Conservation (phyloP, 1,140 invertebrate species). For the Lethocerus indicus region DNA sequence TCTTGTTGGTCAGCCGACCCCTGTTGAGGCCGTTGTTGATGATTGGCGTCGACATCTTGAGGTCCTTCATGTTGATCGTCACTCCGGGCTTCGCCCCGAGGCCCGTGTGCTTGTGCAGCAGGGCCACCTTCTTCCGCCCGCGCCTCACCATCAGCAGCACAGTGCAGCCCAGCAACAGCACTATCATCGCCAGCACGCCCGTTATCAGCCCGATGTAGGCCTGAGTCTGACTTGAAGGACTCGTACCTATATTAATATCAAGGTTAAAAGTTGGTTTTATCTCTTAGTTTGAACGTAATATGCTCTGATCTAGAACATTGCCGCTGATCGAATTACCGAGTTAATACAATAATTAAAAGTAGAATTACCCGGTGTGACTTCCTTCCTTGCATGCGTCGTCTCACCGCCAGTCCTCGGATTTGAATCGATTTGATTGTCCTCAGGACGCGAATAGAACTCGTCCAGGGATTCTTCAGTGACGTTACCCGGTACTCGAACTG, state of each 20-base stretch:
- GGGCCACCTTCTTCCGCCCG: slow-evolving; percentile 45
- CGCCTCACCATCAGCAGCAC: slow-evolving; percentile 51
- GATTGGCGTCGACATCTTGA: slow-evolving; percentile 37
- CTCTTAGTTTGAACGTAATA: no score
- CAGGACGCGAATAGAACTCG: slow-evolving; percentile 24
- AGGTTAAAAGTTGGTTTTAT: no score
- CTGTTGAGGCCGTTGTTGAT: slow-evolving; percentile 34
- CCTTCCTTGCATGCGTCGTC: slow-evolving; percentile 24
- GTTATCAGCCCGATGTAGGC: slow-evolving; percentile 66
- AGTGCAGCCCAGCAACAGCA: slow-evolving; percentile 46
- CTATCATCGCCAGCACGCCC: slow-evolving; percentile 50
- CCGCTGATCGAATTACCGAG: no score
- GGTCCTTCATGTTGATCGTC: slow-evolving; percentile 48
- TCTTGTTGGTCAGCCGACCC: slow-evolving; percentile 27
- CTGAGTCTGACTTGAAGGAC: slow-evolving; percentile 40
- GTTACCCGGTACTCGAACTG: slow-evolving; percentile 25
- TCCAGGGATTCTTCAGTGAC: slow-evolving; percentile 27
- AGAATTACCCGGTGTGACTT: slow-evolving; percentile 21
- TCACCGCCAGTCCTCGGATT: slow-evolving; percentile 21
- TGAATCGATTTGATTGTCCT: slow-evolving; percentile 22
- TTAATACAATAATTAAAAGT: not conserved
- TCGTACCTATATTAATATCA: slow-evolving; percentile 33
- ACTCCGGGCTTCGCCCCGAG: slow-evolving; percentile 28
- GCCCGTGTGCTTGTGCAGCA: slow-evolving; percentile 48
- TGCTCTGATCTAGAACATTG: no score